Evolutionary conservation across 2,888 invertebrate species (phyloP).

Genomic region (Holacanthella duospinosa): DNA sequence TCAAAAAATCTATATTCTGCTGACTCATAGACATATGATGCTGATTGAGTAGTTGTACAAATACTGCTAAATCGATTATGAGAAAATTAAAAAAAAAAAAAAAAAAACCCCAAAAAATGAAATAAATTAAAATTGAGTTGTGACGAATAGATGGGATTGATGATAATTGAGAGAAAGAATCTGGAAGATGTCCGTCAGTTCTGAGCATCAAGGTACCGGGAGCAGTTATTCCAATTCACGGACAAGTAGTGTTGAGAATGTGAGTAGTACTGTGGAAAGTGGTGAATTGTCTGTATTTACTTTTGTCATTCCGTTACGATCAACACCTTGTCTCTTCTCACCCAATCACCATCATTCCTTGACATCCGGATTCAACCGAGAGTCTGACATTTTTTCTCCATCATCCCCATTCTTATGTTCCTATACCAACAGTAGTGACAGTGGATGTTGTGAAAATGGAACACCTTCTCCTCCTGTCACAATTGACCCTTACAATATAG

Average conservation of each 20-base stretch:
- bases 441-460: neutral
- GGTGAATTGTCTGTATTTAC: slow-evolving; percentile 8
- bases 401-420: neutral
- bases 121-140: no score
- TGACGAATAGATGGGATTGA: no score
- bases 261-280: slow-evolving; percentile 4
- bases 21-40: no score
- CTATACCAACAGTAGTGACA: neutral
- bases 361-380: neutral
- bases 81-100: no score
- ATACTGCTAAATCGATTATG: no score
- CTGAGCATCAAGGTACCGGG: no score
- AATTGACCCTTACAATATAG: neutral
- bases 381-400: neutral
- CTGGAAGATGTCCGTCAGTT: no score
- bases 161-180: no score
- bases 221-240: neutral
- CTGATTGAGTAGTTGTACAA: no score
- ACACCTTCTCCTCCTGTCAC: neutral
- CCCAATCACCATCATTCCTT: neutral
- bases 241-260: neutral
- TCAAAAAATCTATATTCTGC: no score
- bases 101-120: no score
- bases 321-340: neutral
- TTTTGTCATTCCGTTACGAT: neutral